A percentile compares a stretch with the other conserved stretches of the same genome.
Evolutionary conservation across 2,888 invertebrate species (phyloP).

Genomic region (Orgyia antiqua): DNA sequence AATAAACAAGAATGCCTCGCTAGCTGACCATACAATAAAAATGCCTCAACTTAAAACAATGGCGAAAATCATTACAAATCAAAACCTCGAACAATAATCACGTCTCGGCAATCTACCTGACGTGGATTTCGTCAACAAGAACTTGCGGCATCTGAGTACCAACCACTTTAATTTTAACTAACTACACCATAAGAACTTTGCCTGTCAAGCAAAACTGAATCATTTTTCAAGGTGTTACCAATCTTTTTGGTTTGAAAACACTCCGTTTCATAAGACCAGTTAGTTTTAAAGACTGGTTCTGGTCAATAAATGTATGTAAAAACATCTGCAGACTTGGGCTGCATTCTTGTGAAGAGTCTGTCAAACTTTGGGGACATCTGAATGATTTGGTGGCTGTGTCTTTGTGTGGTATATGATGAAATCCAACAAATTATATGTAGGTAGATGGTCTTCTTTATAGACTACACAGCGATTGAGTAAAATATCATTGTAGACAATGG

Average conservation of each 20-base stretch:
- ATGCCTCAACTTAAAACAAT: no score
- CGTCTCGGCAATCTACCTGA: slow-evolving; percentile 26
- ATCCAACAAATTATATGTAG: not conserved
- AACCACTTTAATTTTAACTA: slow-evolving; percentile 6
- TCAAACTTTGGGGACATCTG: slow-evolving; percentile 47
- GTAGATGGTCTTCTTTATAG: no score
- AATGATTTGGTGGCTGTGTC: slow-evolving; percentile 41
- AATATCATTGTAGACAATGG: no score
- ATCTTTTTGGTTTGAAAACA: slow-evolving; percentile 2
- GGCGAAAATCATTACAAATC: slow-evolving; percentile 29
- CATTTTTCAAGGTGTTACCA: not conserved
- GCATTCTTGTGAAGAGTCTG: slow-evolving; percentile 53
- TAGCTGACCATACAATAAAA: no score
- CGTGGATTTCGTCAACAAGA: slow-evolving; percentile 21
- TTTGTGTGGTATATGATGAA: slow-evolving; percentile 13
- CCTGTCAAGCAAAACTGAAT: slow-evolving; percentile 9
- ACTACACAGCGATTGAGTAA: no score
- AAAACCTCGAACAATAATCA: slow-evolving; percentile 26
- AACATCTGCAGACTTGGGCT: slow-evolving; percentile 57
- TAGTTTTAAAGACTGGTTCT: slow-evolving; percentile 13
- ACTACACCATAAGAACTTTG: not conserved
- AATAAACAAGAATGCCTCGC: no score
- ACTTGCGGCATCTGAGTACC: slow-evolving; percentile 26
- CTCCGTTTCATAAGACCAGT: slow-evolving; percentile 15
- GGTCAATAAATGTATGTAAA: slow-evolving; percentile 67